phyloP scores from a whole-genome alignment of 1,140 invertebrate genomes.

The Zaprionus taronus region DNA sequence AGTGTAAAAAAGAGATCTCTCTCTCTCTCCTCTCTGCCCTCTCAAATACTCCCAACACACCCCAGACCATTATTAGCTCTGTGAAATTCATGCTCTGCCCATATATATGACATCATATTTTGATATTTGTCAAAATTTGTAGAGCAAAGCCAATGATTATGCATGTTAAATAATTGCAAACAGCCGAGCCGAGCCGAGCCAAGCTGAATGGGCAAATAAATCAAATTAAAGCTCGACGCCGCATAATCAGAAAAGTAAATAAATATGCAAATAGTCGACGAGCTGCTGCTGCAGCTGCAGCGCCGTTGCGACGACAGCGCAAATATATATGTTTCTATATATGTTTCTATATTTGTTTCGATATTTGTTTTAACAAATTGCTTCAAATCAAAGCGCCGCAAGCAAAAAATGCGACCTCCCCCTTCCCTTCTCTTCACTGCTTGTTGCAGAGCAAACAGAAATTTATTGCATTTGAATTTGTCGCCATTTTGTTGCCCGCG shows the following conservation, averaged over 20 bases:
- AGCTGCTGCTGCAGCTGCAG: conserved; percentile 22
- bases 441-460: conserved; percentile 38
- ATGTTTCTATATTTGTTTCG: conserved; percentile 45
- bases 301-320: conserved; percentile 23
- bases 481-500: conserved; percentile 49
- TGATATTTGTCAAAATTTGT: conserved; percentile 12
- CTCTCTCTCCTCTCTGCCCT: too few species aligned
- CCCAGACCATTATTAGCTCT: too few species aligned
- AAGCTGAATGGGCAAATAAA: conserved; percentile 69
- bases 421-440: not conserved
- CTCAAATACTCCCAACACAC: too few species aligned
- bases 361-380: conserved; percentile 82
- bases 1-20: too few species aligned
- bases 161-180: conserved; percentile 46
- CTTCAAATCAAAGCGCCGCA: conserved; percentile 67
- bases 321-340: conserved; percentile 58
- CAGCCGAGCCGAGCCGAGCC: conserved; percentile 33
- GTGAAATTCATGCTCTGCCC: too few species aligned
- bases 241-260: conserved; percentile 76
- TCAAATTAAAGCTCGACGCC: conserved; percentile 71
- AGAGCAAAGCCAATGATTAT: conserved; percentile 6
- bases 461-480: conserved; percentile 82
- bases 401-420: conserved; percentile 3
- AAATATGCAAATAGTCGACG: conserved; percentile 53
- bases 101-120: not conserved